Percentiles rank a stretch among this genome's conserved stretches.
phyloP scores from a whole-genome alignment of 2,113 vertebrate species.

The Zosterops pallidus region DNA sequence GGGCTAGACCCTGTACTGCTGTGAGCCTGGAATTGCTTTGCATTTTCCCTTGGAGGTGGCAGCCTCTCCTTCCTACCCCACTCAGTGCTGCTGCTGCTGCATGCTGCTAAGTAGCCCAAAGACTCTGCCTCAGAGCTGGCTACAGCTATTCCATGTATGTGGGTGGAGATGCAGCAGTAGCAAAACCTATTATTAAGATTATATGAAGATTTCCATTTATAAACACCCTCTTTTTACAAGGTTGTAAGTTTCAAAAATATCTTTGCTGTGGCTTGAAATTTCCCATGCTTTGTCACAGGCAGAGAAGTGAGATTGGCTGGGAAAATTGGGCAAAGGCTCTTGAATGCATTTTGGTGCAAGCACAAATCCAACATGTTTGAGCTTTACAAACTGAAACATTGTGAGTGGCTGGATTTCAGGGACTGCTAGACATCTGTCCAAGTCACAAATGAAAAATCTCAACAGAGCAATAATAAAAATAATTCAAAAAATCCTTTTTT shows the following conservation, averaged over 20 bases:
- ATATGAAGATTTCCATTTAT: conserved; percentile 49
- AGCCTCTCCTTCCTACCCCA: not conserved
- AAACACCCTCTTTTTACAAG: not conserved
- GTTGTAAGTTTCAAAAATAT: conserved; percentile 33
- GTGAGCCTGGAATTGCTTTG: not conserved
- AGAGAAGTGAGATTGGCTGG: not conserved
- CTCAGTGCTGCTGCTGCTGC: not conserved
- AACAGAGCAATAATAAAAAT: not conserved
- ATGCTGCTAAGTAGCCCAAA: not conserved
- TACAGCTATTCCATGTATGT: not conserved
- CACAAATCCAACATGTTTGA: not conserved
- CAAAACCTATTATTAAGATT: conserved; percentile 58
- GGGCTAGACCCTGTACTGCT: not conserved
- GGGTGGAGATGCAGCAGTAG: conserved; percentile 13
- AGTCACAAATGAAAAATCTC: not conserved
- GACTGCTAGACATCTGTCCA: conserved; percentile 5
- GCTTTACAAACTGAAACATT: not conserved
- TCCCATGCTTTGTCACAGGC: not conserved
- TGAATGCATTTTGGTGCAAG: not conserved
- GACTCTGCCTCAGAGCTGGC: not conserved
- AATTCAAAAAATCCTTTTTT: not conserved
- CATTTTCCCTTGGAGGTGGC: not conserved
- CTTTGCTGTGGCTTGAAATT: not conserved
- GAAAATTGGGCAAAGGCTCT: not conserved
- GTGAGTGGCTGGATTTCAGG: conserved; percentile 11